A percentile compares a stretch with the other conserved stretches of the same genome.
These are phyloP conservation scores for Agrotis exclamationis DNA, from an alignment of 2,888 invertebrate genomes.

Conservation along the genomic window DNA sequence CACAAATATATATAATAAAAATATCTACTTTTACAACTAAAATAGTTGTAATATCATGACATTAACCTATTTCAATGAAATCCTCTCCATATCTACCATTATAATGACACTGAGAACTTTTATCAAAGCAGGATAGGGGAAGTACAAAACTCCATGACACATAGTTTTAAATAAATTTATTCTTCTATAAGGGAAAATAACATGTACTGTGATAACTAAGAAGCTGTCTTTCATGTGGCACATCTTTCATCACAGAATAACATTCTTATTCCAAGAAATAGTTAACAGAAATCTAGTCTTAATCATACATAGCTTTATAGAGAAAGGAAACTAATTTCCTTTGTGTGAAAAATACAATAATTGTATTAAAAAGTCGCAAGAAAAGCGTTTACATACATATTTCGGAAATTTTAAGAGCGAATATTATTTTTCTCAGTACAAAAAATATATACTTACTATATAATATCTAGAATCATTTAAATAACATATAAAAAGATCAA, in stretches of 20 bases:
- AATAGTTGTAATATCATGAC: not conserved
- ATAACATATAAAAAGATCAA: slow-evolving; percentile 26
- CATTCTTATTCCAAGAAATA: slow-evolving; percentile 13
- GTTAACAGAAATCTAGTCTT: slow-evolving; percentile 31
- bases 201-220: slow-evolving; percentile 49
- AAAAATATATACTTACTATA: slow-evolving; percentile 35
- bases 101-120: not conserved
- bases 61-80: not conserved
- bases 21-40: not conserved
- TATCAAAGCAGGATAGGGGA: slow-evolving; percentile 8
- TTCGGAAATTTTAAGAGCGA: not conserved
- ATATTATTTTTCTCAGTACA: slow-evolving; percentile 38
- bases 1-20: slow-evolving; percentile 2
- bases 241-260: slow-evolving; percentile 32
- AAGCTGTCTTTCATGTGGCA: slow-evolving; percentile 48
- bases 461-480: slow-evolving; percentile 33
- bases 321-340: not conserved
- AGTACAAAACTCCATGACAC: slow-evolving; percentile 45
- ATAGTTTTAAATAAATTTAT: slow-evolving; percentile 56
- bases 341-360: slow-evolving; percentile 5
- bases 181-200: slow-evolving; percentile 48
- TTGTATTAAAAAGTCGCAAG: slow-evolving; percentile 15
- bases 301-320: slow-evolving; percentile 31
- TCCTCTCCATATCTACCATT: too few relatives aligned
- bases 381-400: slow-evolving; percentile 13